Percentiles rank a stretch among this genome's conserved stretches.
Evolutionary conservation across 1,140 invertebrate species (phyloP).

Genomic region (Periplaneta americana): DNA sequence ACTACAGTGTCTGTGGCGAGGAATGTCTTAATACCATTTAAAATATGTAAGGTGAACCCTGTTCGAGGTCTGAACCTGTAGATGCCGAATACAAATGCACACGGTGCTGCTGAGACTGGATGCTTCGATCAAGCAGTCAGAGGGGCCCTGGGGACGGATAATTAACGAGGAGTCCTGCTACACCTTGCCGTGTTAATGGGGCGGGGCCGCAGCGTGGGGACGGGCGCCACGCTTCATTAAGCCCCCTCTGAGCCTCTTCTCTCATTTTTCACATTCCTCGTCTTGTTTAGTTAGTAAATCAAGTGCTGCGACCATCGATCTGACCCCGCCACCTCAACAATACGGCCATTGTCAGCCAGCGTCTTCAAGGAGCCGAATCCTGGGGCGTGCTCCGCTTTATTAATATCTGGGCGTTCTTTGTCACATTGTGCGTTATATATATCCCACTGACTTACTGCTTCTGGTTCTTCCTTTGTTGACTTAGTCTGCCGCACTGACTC

Average conservation of each 20-base stretch:
- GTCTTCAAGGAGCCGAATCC: background rate
- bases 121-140: background rate
- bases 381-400: too few species aligned
- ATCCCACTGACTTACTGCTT: too few species aligned
- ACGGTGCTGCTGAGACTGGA: background rate
- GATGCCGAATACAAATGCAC: too few species aligned
- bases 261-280: background rate
- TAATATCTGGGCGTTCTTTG: too few species aligned
- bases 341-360: background rate
- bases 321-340: background rate
- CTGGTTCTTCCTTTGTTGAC: too few species aligned
- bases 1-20: too few species aligned
- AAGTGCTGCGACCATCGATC: background rate
- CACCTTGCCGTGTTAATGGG: background rate
- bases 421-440: too few species aligned
- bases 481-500: too few species aligned
- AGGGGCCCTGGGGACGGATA: background rate
- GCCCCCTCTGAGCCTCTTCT: background rate
- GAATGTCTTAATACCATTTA: too few species aligned
- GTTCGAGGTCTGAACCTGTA: too few species aligned
- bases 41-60: too few species aligned
- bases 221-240: background rate
- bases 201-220: background rate
- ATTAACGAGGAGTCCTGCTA: background rate
- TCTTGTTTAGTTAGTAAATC: background rate